phyloP scores from a whole-genome alignment of 2,113 vertebrate genomes.

The Hippocampus guttulatus region DNA sequence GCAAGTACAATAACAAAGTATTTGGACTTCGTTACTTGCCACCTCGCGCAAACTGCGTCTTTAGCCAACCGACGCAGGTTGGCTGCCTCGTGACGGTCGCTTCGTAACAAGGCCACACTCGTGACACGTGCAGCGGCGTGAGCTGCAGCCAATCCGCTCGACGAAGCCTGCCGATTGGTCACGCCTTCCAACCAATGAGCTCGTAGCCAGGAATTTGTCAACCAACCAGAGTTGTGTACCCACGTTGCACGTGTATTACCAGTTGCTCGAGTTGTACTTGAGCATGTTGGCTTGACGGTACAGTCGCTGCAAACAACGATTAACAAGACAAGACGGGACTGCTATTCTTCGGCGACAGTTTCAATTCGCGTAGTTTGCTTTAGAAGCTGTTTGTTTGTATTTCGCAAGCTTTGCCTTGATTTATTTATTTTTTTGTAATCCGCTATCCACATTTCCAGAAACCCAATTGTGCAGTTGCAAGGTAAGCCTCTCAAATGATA shows the following conservation, averaged over 20 bases:
- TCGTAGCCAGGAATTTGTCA: too few relatives aligned
- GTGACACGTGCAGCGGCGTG: slow-evolving; percentile 52
- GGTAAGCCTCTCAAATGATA: not conserved
- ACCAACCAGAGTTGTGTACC: slow-evolving; percentile 37
- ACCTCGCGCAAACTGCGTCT: too few relatives aligned
- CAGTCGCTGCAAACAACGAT: too few relatives aligned
- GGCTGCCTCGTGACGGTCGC: slow-evolving; percentile 33
- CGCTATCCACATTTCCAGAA: not conserved
- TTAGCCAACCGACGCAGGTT: slow-evolving; percentile 11
- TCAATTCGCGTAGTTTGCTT: not conserved
- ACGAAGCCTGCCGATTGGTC: slow-evolving; percentile 37
- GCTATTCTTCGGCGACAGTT: not conserved
- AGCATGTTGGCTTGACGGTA: too few relatives aligned
- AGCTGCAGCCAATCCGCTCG: slow-evolving; percentile 42
- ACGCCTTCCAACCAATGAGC: slow-evolving; percentile 27
- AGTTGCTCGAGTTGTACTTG: not conserved
- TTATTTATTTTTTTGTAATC: not conserved
- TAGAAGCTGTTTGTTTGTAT: not conserved
- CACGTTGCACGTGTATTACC: slow-evolving; percentile 53
- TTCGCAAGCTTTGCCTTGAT: not conserved
- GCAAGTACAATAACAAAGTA: not conserved
- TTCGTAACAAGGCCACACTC: slow-evolving; percentile 47
- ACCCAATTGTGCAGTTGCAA: not conserved
- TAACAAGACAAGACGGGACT: not conserved
- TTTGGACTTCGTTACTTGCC: not conserved